These are phyloP conservation scores for Diarsia dahlii DNA, from an alignment of 2,888 invertebrate genomes.

Conservation along the genomic window DNA sequence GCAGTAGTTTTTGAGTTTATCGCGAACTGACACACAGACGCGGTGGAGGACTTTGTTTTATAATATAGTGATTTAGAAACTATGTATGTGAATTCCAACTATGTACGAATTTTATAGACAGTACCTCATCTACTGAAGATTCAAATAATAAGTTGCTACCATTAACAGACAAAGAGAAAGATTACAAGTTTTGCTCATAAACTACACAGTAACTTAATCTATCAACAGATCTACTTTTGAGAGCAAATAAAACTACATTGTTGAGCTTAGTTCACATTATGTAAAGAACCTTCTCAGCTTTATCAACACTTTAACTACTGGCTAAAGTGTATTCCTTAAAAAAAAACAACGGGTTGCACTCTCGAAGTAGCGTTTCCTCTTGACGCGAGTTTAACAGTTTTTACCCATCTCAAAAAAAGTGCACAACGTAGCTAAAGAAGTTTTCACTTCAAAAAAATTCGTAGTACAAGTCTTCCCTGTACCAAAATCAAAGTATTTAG, in stretches of 20 bases:
- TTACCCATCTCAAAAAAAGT: no score
- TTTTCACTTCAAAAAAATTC: no score
- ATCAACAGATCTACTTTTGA: slow-evolving; percentile 19
- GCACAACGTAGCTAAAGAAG: no score
- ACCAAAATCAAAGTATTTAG: no score
- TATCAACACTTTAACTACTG: neutral
- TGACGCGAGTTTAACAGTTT: no score
- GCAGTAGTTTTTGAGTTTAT: no score
- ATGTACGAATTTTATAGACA: neutral
- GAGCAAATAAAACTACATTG: slow-evolving; percentile 29
- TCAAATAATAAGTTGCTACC: slow-evolving; percentile 4
- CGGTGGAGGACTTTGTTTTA: no score
- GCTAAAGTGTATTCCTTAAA: neutral
- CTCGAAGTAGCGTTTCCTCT: no score
- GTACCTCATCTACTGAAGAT: neutral
- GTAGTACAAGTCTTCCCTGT: no score
- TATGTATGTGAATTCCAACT: neutral
- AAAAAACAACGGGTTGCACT: no score
- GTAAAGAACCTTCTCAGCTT: neutral
- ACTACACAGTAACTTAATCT: slow-evolving; percentile 42
- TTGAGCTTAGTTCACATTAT: neutral
- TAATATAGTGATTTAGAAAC: no score
- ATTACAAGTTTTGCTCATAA: slow-evolving; percentile 32
- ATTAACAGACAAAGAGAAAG: slow-evolving; percentile 9
- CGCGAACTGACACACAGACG: no score